Base-by-base conservation (phyloP, 1,140 invertebrate species). In the Caenorhabditis briggsae region DNA sequence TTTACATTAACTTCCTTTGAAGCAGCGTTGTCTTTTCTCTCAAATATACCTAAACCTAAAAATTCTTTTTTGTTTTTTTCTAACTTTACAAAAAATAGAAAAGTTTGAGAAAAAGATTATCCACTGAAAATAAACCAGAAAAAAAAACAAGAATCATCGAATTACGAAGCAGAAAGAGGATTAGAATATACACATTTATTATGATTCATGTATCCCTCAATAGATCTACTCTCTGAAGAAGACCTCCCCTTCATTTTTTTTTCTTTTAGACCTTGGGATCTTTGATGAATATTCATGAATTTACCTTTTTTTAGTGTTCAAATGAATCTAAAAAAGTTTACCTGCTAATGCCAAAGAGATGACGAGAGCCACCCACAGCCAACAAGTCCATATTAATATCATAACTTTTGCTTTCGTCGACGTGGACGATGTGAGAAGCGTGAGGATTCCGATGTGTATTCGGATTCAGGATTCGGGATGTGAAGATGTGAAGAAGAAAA, bases 331-430 rank as follows among this genome's bases (percentile, higher is more conserved):
- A 65, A 65, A 48, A n/a, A 74, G 41, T 41, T 46, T n/a, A 74
- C 65, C 65, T 74, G 65, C 43, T 18, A 46, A 20, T 18, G 65
- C n/a, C 12, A 74, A 43, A 7, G 65, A 48, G 16, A 74, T 48
- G 65, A 74, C 65, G 65, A 74, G 41, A 46, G 65, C 43, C 65
- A 18, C 43, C 65, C 65, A 74, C 65, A 74, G n/a, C 41, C 12
- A n/a, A 48, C 65, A 74, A 46, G 16, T 48, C 65, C 65, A 74
- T 74, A 48, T 74, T 74, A 74, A 74, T 74, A 41, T 41, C 65
- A 74, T 74, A 74, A 74, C 65, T 74, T 74, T 74, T 48, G 65
- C 6, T n/a, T 11, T 12, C 18, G 65, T 48, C 16, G 41, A 74
- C n/a, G 23, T 25, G 61, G 61, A 33, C 33, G 25, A 58, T n/a